A percentile compares a stretch with the other conserved stretches of the same genome.
Evolutionary conservation across 2,113 vertebrate genomes (phyloP).

Genomic region (Donacobius atricapilla): DNA sequence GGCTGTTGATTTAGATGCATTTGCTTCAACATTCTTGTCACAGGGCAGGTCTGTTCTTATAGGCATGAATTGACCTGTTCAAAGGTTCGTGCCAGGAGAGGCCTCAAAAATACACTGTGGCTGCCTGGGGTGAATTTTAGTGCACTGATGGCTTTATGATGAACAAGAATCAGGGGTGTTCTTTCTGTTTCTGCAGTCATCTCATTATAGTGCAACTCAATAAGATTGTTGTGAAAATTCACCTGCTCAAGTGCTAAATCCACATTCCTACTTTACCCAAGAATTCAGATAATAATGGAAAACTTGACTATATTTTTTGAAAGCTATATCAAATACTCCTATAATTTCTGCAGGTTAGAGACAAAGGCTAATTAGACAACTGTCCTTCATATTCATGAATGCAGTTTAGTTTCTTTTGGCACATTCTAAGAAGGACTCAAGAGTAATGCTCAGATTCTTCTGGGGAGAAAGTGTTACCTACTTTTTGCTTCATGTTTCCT

Average conservation of each 20-base stretch:
- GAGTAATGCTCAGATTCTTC: background rate
- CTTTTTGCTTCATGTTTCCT: constrained; percentile 23
- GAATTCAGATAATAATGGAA: background rate
- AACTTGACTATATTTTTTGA: background rate
- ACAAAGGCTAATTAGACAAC: background rate
- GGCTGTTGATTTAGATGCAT: background rate
- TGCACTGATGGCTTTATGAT: background rate
- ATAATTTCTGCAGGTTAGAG: background rate
- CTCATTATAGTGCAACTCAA: background rate
- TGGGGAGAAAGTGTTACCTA: background rate
- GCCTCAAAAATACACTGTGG: background rate
- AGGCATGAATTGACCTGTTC: background rate
- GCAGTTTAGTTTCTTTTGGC: background rate
- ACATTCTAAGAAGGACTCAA: background rate
- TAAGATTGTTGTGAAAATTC: background rate
- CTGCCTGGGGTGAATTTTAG: background rate
- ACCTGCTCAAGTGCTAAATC: background rate
- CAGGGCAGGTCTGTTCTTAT: background rate
- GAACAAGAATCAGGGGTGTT: background rate
- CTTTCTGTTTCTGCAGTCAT: background rate
- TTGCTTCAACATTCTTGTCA: background rate
- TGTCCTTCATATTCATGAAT: background rate
- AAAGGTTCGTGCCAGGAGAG: background rate
- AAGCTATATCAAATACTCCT: background rate
- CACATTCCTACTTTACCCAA: background rate